These are phyloP conservation scores for Albula glossodonta DNA, from an alignment of 2,113 vertebrate species.

Conservation along the genomic window DNA sequence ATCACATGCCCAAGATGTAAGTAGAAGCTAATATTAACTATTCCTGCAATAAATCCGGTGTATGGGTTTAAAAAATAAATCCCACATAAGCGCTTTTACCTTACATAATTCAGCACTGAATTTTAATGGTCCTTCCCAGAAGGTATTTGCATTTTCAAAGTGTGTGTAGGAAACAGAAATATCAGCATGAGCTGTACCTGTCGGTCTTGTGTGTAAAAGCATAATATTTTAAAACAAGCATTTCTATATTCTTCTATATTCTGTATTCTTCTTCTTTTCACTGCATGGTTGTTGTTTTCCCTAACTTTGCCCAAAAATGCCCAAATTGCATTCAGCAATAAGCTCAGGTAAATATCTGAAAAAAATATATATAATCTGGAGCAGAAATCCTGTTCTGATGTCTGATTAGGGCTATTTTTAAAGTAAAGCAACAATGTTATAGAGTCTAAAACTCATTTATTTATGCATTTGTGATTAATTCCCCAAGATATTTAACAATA, in stretches of 20 bases:
- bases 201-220: background rate
- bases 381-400: no score
- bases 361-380: no score
- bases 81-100: background rate
- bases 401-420: no score
- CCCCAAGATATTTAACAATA: background rate
- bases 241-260: background rate
- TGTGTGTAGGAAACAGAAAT: conserved; percentile 17
- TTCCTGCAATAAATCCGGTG: background rate
- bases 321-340: background rate
- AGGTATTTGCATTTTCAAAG: conserved; percentile 31
- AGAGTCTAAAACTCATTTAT: background rate
- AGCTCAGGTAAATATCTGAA: background rate
- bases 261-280: background rate
- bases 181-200: conserved; percentile 5
- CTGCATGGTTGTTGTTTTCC: background rate
- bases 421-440: no score
- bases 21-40: background rate
- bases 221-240: background rate
- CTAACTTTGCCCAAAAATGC: background rate
- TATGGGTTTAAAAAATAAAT: background rate
- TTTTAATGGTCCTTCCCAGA: background rate
- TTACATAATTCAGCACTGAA: background rate
- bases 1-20: background rate
- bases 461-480: background rate